Conservation (phyloP, 2,888 invertebrate genomes). For the Brachyopa scutellaris region DNA sequence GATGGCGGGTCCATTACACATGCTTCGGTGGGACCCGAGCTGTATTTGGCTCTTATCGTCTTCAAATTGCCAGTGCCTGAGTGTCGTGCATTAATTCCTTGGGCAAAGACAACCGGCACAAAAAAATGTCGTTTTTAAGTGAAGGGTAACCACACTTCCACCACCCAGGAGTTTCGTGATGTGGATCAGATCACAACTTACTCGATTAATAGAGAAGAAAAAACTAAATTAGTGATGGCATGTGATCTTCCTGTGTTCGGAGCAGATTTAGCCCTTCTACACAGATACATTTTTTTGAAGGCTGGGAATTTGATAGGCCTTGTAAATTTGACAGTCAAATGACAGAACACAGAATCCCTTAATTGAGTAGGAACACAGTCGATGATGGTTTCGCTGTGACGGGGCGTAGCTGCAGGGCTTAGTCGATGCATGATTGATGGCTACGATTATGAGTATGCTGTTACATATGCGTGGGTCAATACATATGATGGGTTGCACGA, state of each 20-base stretch:
- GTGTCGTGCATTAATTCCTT: conserved; percentile 49
- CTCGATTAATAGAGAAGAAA: conserved; percentile 10
- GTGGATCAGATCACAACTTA: conserved; percentile 35
- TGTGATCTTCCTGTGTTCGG: conserved; percentile 43
- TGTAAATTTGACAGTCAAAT: conserved; percentile 64
- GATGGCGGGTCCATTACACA: conserved; percentile 59
- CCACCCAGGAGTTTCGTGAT: conserved; percentile 51
- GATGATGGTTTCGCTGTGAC: conserved; percentile 17
- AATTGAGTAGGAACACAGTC: conserved; percentile 32
- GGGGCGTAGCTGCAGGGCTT: conserved; percentile 4
- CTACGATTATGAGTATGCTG: conserved; percentile 61
- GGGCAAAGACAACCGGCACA: conserved; percentile 11
- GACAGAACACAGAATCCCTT: conserved; percentile 54
- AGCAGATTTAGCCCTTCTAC: conserved; percentile 35
- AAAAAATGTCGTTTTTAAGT: conserved; percentile 7
- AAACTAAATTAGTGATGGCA: conserved; percentile 15
- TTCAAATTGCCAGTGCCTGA: conserved; percentile 13
- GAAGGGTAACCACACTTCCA: conserved; percentile 31
- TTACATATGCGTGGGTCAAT: conserved; percentile 37
- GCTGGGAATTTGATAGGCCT: conserved; percentile 43
- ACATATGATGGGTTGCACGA: not conserved
- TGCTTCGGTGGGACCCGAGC: conserved; percentile 3
- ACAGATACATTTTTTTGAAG: conserved; percentile 32
- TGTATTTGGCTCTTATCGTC: conserved; percentile 42
- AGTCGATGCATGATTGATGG: conserved; percentile 62